Conservation (phyloP, 1,140 invertebrate species). For the Eurosta solidaginis region DNA sequence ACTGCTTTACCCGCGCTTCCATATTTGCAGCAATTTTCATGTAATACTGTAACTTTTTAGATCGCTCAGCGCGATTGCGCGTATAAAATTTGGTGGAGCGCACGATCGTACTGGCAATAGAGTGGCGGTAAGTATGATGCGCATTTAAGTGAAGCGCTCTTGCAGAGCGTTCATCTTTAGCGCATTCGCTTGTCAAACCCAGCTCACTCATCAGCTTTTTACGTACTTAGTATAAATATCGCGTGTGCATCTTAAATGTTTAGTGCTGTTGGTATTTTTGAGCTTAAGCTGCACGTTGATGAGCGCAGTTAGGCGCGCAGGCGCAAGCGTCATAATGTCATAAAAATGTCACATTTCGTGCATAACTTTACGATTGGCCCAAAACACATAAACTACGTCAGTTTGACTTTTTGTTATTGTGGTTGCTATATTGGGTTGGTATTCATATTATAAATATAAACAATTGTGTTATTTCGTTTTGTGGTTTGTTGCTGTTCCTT, state of each 20-base stretch:
- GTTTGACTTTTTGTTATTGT: constrained; percentile 16
- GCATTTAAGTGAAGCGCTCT: neutral
- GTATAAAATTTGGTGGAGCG: neutral
- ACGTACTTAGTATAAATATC: neutral
- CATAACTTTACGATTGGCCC: constrained; percentile 37
- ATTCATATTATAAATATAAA: neutral
- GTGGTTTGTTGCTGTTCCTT: neutral
- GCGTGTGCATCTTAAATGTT: neutral
- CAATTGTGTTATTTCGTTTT: neutral
- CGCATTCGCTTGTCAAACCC: neutral
- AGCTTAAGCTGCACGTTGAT: neutral
- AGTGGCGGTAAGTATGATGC: neutral
- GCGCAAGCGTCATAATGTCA: constrained; percentile 34
- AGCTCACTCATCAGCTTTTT: neutral
- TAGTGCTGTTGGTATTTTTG: neutral
- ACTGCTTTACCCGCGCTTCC: neutral
- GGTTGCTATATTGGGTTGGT: neutral
- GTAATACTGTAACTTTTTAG: neutral
- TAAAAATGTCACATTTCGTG: constrained; percentile 39
- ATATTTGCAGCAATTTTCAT: neutral
- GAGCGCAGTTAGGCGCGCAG: neutral
- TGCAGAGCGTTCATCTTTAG: neutral
- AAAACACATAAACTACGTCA: constrained; percentile 33
- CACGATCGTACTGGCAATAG: constrained; percentile 18
- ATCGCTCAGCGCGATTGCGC: neutral